phyloP scores from a whole-genome alignment of 2,113 vertebrate species.

The Anhinga anhinga region DNA sequence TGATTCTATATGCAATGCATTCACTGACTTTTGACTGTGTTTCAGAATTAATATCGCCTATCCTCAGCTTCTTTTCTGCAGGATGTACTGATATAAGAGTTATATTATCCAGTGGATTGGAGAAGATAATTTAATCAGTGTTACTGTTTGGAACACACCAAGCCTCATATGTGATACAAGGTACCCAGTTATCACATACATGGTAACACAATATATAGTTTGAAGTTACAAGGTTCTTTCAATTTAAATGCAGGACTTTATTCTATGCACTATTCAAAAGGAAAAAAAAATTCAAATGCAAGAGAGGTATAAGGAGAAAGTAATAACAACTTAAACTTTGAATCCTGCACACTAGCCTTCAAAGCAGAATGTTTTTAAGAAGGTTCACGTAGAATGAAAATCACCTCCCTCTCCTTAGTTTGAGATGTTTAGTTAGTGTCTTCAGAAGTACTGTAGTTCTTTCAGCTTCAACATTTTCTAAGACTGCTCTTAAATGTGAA shows the following conservation, averaged over 20 bases:
- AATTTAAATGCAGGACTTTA: background rate
- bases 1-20: background rate
- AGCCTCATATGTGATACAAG: background rate
- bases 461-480: background rate
- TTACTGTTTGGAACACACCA: background rate
- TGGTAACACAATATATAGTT: background rate
- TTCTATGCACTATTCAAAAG: background rate
- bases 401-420: background rate
- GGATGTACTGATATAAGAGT: background rate
- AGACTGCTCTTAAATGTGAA: background rate
- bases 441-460: background rate
- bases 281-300: background rate
- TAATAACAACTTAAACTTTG: background rate
- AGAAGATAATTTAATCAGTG: background rate
- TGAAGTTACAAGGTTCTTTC: background rate
- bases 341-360: background rate
- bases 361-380: background rate
- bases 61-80: background rate
- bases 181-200: background rate
- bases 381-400: background rate
- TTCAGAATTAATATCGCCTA: background rate
- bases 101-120: background rate
- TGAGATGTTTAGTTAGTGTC: background rate
- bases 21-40: background rate
- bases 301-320: background rate